These are phyloP conservation scores for Girardinichthys multiradiatus DNA, from an alignment of 2,113 vertebrate genomes.

Conservation along the genomic window DNA sequence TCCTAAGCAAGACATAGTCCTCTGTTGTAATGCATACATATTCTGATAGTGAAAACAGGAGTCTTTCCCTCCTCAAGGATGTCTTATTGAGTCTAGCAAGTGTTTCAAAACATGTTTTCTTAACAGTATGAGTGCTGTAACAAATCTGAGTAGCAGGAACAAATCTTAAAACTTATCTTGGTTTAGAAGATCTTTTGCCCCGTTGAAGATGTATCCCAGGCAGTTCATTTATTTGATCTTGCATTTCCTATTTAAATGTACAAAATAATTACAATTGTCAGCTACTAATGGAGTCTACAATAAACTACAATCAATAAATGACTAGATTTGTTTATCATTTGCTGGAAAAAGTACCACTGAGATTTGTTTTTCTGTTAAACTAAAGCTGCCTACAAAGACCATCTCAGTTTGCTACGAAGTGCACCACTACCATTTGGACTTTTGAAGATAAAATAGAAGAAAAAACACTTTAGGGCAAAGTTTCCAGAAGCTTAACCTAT, in stretches of 20 bases:
- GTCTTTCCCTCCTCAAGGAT: too few species aligned
- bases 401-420: not conserved
- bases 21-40: too few species aligned
- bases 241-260: not conserved
- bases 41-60: too few species aligned
- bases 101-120: not conserved
- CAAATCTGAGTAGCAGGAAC: not conserved
- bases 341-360: not conserved
- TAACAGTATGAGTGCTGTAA: not conserved
- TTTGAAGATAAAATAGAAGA: not conserved
- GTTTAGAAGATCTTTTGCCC: not conserved
- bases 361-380: not conserved
- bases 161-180: not conserved
- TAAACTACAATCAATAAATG: conserved; percentile 7
- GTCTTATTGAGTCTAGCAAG: too few species aligned
- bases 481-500: not conserved
- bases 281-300: conserved; percentile 8
- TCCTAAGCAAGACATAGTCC: too few species aligned
- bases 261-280: not conserved
- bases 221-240: not conserved
- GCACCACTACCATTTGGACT: not conserved
- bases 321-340: conserved; percentile 9
- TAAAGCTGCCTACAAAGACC: not conserved
- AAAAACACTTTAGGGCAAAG: not conserved
- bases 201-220: not conserved